Evolutionary conservation across 2,888 invertebrate genomes (phyloP).

Genomic region (Pardosa pseudoannulata): DNA sequence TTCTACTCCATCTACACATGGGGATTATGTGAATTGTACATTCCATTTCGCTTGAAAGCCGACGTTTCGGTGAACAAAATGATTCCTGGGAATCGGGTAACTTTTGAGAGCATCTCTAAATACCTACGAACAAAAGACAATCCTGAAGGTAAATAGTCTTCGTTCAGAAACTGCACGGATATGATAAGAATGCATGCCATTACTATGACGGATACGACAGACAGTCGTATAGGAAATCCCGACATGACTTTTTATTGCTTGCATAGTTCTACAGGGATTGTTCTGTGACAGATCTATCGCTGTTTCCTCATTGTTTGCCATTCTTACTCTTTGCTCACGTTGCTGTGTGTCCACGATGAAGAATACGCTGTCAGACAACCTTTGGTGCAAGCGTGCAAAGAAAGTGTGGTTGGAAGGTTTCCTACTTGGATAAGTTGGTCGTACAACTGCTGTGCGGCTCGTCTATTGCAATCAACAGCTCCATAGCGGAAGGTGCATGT

Average conservation of each 20-base stretch:
- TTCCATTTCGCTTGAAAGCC: slow-evolving; percentile 73
- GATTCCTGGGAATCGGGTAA: slow-evolving; percentile 25
- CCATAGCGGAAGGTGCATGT: too few species aligned
- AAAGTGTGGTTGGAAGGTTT: background rate
- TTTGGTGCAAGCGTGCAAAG: slow-evolving; percentile 28
- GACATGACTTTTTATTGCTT: background rate
- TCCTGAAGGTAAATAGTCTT: background rate
- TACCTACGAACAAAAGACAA: slow-evolving; percentile 23
- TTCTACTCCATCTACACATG: slow-evolving; percentile 75
- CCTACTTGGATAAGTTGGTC: slow-evolving; percentile 7
- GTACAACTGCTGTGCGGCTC: slow-evolving; percentile 15
- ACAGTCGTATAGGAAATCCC: background rate
- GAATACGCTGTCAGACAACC: slow-evolving; percentile 11
- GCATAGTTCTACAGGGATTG: slow-evolving; percentile 3
- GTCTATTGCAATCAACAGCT: too few species aligned
- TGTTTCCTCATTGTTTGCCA: background rate
- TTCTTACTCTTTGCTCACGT: slow-evolving; percentile 1
- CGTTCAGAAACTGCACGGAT: slow-evolving; percentile 9
- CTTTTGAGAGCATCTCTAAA: background rate
- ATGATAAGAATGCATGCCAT: slow-evolving; percentile 23
- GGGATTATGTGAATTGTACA: slow-evolving; percentile 75
- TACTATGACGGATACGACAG: slow-evolving; percentile 9
- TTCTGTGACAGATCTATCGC: slow-evolving; percentile 18
- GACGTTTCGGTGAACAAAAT: slow-evolving; percentile 75
- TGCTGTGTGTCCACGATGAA: background rate